Base-by-base conservation (phyloP, 2,113 vertebrate genomes). In the Heterocephalus glaber region DNA sequence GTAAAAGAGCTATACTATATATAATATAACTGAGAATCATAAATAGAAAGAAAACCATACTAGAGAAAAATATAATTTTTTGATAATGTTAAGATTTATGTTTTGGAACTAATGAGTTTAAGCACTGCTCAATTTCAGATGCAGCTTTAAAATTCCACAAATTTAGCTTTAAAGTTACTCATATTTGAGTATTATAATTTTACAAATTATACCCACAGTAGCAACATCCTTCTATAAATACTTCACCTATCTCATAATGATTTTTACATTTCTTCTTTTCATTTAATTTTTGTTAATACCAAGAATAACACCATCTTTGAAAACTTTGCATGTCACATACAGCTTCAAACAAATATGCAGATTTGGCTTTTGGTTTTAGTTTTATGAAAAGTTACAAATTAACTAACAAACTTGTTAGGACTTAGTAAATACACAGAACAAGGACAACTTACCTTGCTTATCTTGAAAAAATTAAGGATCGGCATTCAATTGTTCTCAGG, bases 401-500 rank as follows among this genome's bases (percentile, higher is more conserved):
- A 96, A 89, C 65, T 63, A 86, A 86, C 22, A 35, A 52, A 89
- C 0, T 49, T 94, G 10, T 38, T n/a, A 94, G 81, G 33, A 82
- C 81, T 90, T 30, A 70, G 47, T 17, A 38, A 85, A 56, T 82
- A 96, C 92, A 84, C 9, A 95, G 90, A 97, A 94, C 20, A 96
- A 2, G 26, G 72, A 30, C 90, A 61, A 91, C 98, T 98, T 98
- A 99, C 98, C 98, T 98, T 89, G 88, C 68, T 79, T 95, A 38
- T 95, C 97, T 97, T 97, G 98, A 94, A 88, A 96, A 97, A 96
- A 86, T 88, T 94, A 97, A 97, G 96, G 95, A 94, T 86, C 79
- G 19, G 85, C 92, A 95, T 49, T 1, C 5, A 95, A 92, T 72
- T 96, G 95, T 97, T 95, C 86, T 94, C 58, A 92, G 95, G 72